A percentile compares a stretch with the other conserved stretches of the same genome.
These are phyloP conservation scores for Forbesichthys agassizii DNA, from an alignment of 2,113 vertebrate genomes.

Conservation along the genomic window DNA sequence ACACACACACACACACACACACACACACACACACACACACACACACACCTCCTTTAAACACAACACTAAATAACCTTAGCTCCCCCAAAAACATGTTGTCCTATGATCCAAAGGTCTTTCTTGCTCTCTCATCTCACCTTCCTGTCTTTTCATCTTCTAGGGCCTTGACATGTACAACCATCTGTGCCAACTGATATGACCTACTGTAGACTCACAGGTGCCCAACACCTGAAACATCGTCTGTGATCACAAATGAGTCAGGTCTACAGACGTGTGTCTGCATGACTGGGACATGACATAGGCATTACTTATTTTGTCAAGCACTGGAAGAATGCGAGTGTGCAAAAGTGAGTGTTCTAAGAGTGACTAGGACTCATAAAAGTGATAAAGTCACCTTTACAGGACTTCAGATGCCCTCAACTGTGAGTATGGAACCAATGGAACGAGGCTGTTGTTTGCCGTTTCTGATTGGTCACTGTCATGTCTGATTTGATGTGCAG, in stretches of 20 bases:
- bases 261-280: not conserved
- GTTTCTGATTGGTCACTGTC: constrained; percentile 60
- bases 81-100: not conserved
- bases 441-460: constrained; percentile 47
- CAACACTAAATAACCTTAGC: not conserved
- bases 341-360: not conserved
- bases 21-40: too few species aligned
- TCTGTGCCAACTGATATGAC: constrained; percentile 49
- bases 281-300: not conserved
- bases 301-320: too few species aligned
- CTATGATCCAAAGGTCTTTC: not conserved
- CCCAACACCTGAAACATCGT: constrained; percentile 17
- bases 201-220: constrained; percentile 52
- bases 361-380: not conserved
- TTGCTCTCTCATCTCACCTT: not conserved
- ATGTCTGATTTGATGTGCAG: constrained; percentile 54
- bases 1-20: too few species aligned
- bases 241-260: not conserved
- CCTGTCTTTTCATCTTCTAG: constrained; percentile 16
- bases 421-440: constrained; percentile 65
- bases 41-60: too few species aligned
- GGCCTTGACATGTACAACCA: constrained; percentile 33
- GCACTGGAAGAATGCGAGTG: not conserved
- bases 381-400: constrained; percentile 41
- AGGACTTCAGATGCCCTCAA: constrained; percentile 51